These are phyloP conservation scores for Leguminivora glycinivorella DNA, from an alignment of 1,140 invertebrate genomes.

Conservation along the genomic window DNA sequence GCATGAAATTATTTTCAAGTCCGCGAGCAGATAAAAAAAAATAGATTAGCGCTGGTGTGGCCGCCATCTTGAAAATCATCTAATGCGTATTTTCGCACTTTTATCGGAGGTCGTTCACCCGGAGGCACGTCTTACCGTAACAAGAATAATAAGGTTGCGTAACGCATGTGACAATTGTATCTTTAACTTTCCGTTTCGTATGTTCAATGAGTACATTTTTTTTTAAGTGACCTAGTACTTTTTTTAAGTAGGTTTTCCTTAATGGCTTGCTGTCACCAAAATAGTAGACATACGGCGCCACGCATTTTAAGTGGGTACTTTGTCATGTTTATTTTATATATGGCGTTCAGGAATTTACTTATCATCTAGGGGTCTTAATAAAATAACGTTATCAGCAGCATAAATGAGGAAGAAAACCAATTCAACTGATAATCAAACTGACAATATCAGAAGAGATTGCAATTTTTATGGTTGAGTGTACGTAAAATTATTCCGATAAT, in stretches of 20 bases:
- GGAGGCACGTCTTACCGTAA: background rate
- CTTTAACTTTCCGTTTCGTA: constrained; percentile 5
- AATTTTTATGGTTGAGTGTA: too few species aligned
- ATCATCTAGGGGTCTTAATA: too few species aligned
- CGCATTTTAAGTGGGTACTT: too few species aligned
- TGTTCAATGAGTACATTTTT: background rate
- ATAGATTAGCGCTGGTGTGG: constrained; percentile 12
- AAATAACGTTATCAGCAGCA: too few species aligned
- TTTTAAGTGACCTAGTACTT: background rate
- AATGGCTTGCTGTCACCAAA: too few species aligned
- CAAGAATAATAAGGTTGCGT: constrained; percentile 24
- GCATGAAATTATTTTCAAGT: background rate
- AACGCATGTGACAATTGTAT: constrained; percentile 20
- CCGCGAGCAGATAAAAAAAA: background rate
- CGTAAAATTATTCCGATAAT: too few species aligned
- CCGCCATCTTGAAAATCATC: constrained; percentile 22
- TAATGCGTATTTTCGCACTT: constrained; percentile 22
- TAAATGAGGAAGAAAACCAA: too few species aligned
- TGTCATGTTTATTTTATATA: too few species aligned
- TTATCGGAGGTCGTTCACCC: constrained; percentile 27
- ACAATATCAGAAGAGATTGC: background rate
- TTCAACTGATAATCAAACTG: background rate
- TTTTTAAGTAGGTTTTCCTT: too few species aligned
- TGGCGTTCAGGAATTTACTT: too few species aligned
- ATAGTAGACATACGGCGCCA: too few species aligned